phyloP scores from a whole-genome alignment of 2,797 vertebrate species.

The Sphaeramia orbicularis region DNA sequence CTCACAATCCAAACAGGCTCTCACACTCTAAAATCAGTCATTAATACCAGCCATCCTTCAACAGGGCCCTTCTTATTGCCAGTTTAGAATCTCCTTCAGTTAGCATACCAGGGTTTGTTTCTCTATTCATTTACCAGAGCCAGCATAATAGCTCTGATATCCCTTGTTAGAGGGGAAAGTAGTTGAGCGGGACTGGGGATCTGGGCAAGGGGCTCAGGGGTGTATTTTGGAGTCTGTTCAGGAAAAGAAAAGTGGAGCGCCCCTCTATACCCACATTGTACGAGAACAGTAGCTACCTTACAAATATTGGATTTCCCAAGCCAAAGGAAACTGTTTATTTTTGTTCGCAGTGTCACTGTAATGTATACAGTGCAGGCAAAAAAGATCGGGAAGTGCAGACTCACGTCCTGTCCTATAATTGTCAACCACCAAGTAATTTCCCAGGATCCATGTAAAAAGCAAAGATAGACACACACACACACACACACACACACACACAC shows the following conservation, averaged over 20 bases:
- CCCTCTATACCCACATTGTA: constrained; percentile 74
- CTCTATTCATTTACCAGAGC: constrained; percentile 73
- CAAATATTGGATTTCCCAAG: constrained; percentile 76
- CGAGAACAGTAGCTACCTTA: constrained; percentile 80
- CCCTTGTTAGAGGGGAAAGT: constrained; percentile 53
- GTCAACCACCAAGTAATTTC: constrained; percentile 57
- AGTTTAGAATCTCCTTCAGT: constrained; percentile 61
- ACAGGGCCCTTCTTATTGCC: constrained; percentile 65
- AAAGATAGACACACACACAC: constrained; percentile 26
- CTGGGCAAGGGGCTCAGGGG: constrained; percentile 62
- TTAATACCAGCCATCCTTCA: constrained; percentile 71
- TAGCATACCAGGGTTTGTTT: constrained; percentile 71
- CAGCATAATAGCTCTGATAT: constrained; percentile 74
- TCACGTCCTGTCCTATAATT: constrained; percentile 58
- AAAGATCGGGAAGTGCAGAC: constrained; percentile 39
- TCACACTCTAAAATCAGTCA: constrained; percentile 58
- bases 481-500: constrained; percentile 31
- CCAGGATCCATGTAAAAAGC: constrained; percentile 44
- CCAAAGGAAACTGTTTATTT: constrained; percentile 75
- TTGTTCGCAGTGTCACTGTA: constrained; percentile 69
- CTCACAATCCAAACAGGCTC: constrained; percentile 70
- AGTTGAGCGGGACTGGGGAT: constrained; percentile 51
- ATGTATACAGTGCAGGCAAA: constrained; percentile 66
- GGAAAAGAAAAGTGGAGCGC: constrained; percentile 83
- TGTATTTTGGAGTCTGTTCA: constrained; percentile 83